A percentile compares a stretch with the other conserved stretches of the same genome.
These are phyloP conservation scores for Antheraea assamensis DNA, from an alignment of 2,888 invertebrate genomes.

Conservation along the genomic window DNA sequence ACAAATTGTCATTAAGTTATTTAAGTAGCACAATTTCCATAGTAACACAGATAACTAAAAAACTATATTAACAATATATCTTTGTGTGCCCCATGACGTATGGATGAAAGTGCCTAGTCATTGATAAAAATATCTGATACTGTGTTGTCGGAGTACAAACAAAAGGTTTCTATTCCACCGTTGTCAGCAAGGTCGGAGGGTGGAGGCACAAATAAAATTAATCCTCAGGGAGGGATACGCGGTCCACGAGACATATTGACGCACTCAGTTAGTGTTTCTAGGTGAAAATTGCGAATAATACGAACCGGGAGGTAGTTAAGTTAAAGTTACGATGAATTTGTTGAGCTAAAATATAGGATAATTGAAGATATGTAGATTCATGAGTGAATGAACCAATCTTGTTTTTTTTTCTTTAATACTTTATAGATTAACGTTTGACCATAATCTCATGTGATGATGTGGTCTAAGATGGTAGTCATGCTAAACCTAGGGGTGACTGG, in stretches of 20 bases:
- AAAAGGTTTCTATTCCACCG: slow-evolving; percentile 16
- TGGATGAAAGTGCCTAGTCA: slow-evolving; percentile 5
- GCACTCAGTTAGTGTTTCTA: slow-evolving; percentile 6
- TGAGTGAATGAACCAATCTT: too few species aligned
- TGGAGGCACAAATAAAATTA: slow-evolving; percentile 10
- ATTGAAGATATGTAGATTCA: too few species aligned
- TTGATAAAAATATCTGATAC: slow-evolving; percentile 9
- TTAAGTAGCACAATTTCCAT: background rate
- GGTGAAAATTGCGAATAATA: background rate
- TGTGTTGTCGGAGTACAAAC: slow-evolving; percentile 14
- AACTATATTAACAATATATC: background rate
- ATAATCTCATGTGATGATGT: too few species aligned
- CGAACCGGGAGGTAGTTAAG: background rate
- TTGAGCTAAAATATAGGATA: background rate
- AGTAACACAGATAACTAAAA: background rate
- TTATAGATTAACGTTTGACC: too few species aligned
- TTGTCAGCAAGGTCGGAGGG: slow-evolving; percentile 15
- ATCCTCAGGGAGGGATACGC: slow-evolving; percentile 11
- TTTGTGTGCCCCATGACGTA: background rate
- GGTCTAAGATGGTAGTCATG: too few species aligned
- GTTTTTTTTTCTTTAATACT: too few species aligned
- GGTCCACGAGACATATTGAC: slow-evolving; percentile 13
- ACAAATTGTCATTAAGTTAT: too few species aligned
- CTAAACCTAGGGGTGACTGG: too few species aligned
- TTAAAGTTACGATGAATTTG: background rate